Conservation (phyloP, 2,888 invertebrate species). For the Dorcus parallelipipedus region DNA sequence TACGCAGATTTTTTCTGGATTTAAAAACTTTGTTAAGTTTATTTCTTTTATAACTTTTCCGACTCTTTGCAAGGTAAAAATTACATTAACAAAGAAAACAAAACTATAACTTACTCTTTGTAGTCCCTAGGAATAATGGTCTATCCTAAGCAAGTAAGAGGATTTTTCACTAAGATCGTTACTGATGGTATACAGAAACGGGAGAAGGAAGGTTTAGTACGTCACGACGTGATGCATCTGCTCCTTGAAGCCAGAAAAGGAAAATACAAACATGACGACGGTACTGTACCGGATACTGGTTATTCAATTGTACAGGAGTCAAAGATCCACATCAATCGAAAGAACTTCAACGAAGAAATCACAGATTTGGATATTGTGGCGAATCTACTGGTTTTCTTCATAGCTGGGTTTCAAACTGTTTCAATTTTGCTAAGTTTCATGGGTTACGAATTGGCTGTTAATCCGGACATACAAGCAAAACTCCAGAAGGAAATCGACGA, state of each 20-base stretch:
- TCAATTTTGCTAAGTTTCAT: slow-evolving; percentile 51
- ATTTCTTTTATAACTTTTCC: slow-evolving; percentile 6
- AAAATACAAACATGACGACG: slow-evolving; percentile 12
- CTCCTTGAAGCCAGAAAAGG: slow-evolving; percentile 52
- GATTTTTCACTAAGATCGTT: slow-evolving; percentile 22
- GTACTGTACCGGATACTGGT: slow-evolving; percentile 14
- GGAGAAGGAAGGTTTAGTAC: slow-evolving; percentile 16
- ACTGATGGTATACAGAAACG: slow-evolving; percentile 17
- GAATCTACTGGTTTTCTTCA: slow-evolving; percentile 52
- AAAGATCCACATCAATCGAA: background rate
- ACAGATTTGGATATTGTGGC: slow-evolving; percentile 55
- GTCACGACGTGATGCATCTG: slow-evolving; percentile 50
- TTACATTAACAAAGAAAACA: too few relatives aligned
- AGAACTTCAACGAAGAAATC: slow-evolving; percentile 14
- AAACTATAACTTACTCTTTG: background rate
- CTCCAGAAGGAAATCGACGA: slow-evolving; percentile 50
- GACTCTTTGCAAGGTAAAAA: slow-evolving; percentile 11
- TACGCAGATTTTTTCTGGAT: slow-evolving; percentile 30
- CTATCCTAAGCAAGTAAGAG: slow-evolving; percentile 7
- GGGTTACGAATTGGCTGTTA: slow-evolving; percentile 56
- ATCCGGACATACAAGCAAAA: slow-evolving; percentile 57
- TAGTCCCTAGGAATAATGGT: background rate
- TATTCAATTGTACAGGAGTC: slow-evolving; percentile 20
- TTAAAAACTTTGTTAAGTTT: slow-evolving; percentile 8
- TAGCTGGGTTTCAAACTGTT: slow-evolving; percentile 52